Base-by-base conservation (phyloP, 2,797 vertebrate genomes). In the Holocentrus rufus region DNA sequence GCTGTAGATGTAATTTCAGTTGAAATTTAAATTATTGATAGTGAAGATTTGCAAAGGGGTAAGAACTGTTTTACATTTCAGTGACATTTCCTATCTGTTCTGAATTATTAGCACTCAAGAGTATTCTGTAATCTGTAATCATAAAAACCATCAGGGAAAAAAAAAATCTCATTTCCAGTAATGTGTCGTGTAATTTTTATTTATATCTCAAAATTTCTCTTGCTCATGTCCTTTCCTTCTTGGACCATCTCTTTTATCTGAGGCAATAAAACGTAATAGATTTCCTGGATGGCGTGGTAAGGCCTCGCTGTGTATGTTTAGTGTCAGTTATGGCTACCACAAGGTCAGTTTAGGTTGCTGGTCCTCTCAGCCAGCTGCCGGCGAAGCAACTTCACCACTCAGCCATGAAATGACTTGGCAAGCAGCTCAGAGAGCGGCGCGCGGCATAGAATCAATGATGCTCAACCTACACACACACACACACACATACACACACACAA, bases 331-430 rank as follows among this genome's bases (percentile, higher is more conserved):
- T 86, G 88, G 80, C 83, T 73, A 87, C 79, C 89, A 92, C 92
- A 93, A 93, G 92, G 92, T 93, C 92, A 92, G 91, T 90, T 93
- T 91, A 86, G 89, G 92, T 91, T 91, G 83, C 89, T 46, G 90
- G 86, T 92, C 89, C 87, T 82, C 84, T 90, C 89, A 90, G 87
- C 90, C 92, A 93, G 92, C 92, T 93, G 92, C 92, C 87, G 74
- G 82, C 65, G 72, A 90, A 90, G 92, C 89, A 89, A 89, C 90
- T 91, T 89, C 73, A 79, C 88, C 92, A 88, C 88, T 92, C 89
- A 91, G 90, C 90, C 92, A 90, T 93, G 92, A 93, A 93, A 93
- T 93, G 92, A 93, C 91, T 93, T 93, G 92, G 92, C 92, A 91
- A 83, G 88, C 87, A 68, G 79, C 86, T 88, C 77, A 61, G 80